These are phyloP conservation scores for Chromobotia macracanthus DNA, from an alignment of 2,797 vertebrate species.

Conservation along the genomic window DNA sequence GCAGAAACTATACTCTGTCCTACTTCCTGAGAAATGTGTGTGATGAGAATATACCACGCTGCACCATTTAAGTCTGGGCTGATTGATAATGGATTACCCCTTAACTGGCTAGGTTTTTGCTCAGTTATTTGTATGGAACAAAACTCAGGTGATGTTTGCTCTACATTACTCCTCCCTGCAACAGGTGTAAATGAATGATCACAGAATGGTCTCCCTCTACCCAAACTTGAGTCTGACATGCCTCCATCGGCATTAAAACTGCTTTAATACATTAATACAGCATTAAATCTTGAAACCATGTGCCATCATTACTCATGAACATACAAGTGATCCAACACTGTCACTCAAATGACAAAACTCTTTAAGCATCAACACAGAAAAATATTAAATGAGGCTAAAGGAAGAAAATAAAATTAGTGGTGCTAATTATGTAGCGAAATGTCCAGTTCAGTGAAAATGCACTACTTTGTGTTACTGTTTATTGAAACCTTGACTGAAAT, in stretches of 20 bases:
- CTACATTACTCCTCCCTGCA: not conserved
- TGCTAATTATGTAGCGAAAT: not conserved
- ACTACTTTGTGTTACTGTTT: not conserved
- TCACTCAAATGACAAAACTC: not conserved
- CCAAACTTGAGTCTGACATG: not conserved
- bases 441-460: not conserved
- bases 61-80: not conserved
- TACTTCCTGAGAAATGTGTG: not conserved
- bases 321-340: not conserved
- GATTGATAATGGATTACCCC: not conserved
- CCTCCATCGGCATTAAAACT: not conserved
- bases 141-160: not conserved
- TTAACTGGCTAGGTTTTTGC: not conserved
- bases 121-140: not conserved
- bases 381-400: not conserved
- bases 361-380: not conserved
- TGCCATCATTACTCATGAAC: not conserved
- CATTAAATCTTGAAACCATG: not conserved
- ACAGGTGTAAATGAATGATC: not conserved
- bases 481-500: no score
- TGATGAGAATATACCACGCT: not conserved
- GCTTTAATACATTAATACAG: no score
- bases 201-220: not conserved
- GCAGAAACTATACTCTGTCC: not conserved
- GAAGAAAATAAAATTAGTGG: not conserved